Conservation (phyloP, 2,888 invertebrate species). For the Lasioglossum villosulum region DNA sequence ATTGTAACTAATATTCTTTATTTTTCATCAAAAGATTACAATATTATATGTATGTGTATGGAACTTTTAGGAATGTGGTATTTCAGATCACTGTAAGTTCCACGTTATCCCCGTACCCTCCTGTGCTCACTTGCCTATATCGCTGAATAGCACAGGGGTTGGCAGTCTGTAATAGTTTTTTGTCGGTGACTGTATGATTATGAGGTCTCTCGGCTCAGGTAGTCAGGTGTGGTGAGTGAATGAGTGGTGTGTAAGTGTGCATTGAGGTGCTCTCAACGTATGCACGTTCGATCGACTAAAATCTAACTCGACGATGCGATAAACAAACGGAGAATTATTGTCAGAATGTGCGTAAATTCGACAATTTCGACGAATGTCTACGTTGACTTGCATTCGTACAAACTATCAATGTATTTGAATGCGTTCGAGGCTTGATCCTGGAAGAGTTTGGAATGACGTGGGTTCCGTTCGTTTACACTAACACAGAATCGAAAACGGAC, state of each 20-base stretch:
- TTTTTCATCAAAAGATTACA: no score
- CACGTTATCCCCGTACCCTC: no score
- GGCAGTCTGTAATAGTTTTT: no score
- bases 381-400: neutral
- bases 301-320: conserved; percentile 49
- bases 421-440: neutral
- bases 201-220: conserved; percentile 10
- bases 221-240: conserved; percentile 12
- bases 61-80: no score
- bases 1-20: no score
- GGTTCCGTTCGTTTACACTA: conserved; percentile 31
- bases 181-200: conserved; percentile 6
- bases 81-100: no score
- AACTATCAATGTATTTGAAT: conserved; percentile 13
- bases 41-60: no score
- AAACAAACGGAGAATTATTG: conserved; percentile 46
- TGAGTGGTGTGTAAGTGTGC: conserved; percentile 33
- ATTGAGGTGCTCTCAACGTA: conserved; percentile 42
- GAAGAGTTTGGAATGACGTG: conserved; percentile 53
- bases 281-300: conserved; percentile 40
- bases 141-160: no score
- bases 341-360: conserved; percentile 39
- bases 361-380: neutral
- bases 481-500: conserved; percentile 41
- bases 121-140: no score